Evolutionary conservation across 2,797 vertebrate genomes (phyloP).

Genomic region (Taeniopygia guttata): DNA sequence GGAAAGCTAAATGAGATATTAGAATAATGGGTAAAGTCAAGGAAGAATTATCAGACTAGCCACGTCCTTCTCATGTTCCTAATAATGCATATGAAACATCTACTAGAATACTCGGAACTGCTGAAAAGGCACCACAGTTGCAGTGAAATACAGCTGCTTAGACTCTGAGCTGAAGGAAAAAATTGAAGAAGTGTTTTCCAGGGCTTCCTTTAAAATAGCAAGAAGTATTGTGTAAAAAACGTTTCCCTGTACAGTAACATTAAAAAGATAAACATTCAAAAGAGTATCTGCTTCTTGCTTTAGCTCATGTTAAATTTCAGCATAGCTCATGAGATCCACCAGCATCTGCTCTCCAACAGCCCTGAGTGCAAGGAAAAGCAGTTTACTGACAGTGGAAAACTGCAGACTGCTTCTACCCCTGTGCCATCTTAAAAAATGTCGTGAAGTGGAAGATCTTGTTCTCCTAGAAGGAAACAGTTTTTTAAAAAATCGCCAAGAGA

Average conservation of each 20-base stretch:
- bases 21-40: background rate
- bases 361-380: background rate
- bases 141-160: conserved; percentile 1
- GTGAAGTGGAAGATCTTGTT: background rate
- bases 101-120: background rate
- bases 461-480: background rate
- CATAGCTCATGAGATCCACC: background rate
- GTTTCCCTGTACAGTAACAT: background rate
- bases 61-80: background rate
- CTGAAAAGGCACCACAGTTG: conserved; percentile 3
- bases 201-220: background rate
- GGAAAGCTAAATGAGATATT: background rate
- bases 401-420: background rate
- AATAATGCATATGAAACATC: background rate
- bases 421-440: background rate
- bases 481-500: background rate
- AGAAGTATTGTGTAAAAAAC: background rate
- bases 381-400: background rate
- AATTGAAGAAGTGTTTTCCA: background rate
- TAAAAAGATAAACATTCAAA: background rate
- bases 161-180: background rate
- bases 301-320: background rate
- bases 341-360: background rate
- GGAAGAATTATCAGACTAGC: background rate
- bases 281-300: background rate